phyloP scores from a whole-genome alignment of 2,113 vertebrate genomes.

The Opisthocomus hoazin region DNA sequence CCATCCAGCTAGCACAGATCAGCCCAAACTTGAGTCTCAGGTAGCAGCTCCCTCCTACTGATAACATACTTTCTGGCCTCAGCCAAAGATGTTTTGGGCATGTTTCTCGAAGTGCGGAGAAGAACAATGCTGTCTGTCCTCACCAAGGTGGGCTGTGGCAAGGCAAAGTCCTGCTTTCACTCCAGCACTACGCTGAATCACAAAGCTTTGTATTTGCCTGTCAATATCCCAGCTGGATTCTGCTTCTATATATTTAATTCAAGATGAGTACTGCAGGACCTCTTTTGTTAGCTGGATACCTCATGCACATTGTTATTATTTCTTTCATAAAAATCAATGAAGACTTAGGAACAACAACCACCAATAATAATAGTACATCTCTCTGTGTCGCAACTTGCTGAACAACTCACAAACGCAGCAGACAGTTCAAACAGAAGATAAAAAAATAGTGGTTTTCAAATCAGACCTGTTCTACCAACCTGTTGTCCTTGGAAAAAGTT shows the following conservation, averaged over 20 bases:
- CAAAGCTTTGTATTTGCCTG: conserved; percentile 43
- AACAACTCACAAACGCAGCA: neutral
- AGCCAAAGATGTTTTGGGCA: neutral
- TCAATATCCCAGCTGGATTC: conserved; percentile 52
- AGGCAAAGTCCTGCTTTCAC: neutral
- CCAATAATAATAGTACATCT: conserved; percentile 40
- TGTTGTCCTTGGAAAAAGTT: neutral
- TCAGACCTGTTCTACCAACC: neutral
- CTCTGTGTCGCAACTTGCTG: neutral
- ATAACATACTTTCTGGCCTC: neutral
- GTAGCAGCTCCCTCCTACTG: neutral
- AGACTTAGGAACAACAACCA: conserved; percentile 49
- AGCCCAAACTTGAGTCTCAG: neutral
- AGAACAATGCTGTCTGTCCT: neutral
- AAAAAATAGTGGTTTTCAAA: neutral
- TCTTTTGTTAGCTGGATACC: conserved; percentile 59
- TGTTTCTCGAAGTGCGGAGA: fast-evolving
- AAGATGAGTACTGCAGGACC: conserved; percentile 37
- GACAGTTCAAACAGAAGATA: neutral
- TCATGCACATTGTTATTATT: conserved; percentile 48
- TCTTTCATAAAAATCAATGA: conserved; percentile 62
- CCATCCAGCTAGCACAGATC: neutral
- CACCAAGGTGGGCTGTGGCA: neutral
- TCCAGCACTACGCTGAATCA: neutral
- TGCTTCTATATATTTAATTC: conserved; percentile 39